Base-by-base conservation (phyloP, 2,113 vertebrate genomes). In the Plestiodon gilberti region DNA sequence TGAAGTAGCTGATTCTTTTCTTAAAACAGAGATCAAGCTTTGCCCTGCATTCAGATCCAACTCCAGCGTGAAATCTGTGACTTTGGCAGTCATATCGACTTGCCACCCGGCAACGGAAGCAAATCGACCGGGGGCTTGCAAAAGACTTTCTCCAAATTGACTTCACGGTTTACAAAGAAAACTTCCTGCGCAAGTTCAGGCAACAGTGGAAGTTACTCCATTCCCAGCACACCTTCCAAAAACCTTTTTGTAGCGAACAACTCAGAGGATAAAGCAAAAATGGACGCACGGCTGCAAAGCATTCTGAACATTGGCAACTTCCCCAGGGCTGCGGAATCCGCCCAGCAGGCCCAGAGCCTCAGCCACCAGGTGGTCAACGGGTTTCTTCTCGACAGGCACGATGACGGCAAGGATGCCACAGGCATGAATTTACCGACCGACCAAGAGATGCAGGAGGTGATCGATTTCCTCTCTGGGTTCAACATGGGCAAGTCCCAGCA, bases 391-490 rank as follows among this genome's bases (percentile, higher is more conserved):
- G 96, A 97, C 38, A 95, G 96, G 33, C 82, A 38, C 30, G 96
- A 97, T 6, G 96, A 96, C 0, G 65, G 91, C 89, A 97, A 96
- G 40, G 98, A 99, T 0, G 98, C 99, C 89, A 99, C 99, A 96
- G 98, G 98, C 80, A 99, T 99, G 98, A 99, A 99, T 94, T 93
- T 99, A 90, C 99, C 99, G 38, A 99, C 98, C 0, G 99, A 99
- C 95, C 98, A 99, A 94, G 99, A 99, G 96, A 99, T 99, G 99
- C 99, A 99, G 94, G 99, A 99, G 73, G 99, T 99, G 88, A 99
- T 99, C 5, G 99, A 99, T 95, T 99, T 99, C 95, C 97, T 99
- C 87, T 99, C 99, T 30, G 99, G 99, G 81, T 99, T 99, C 95
- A 99, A 99, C 95, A 98, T 99, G 98, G 98, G 98, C 86, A 99